A percentile compares a stretch with the other conserved stretches of the same genome.
phyloP scores from a whole-genome alignment of 2,113 vertebrate genomes.

The Callopanchax toddi region DNA sequence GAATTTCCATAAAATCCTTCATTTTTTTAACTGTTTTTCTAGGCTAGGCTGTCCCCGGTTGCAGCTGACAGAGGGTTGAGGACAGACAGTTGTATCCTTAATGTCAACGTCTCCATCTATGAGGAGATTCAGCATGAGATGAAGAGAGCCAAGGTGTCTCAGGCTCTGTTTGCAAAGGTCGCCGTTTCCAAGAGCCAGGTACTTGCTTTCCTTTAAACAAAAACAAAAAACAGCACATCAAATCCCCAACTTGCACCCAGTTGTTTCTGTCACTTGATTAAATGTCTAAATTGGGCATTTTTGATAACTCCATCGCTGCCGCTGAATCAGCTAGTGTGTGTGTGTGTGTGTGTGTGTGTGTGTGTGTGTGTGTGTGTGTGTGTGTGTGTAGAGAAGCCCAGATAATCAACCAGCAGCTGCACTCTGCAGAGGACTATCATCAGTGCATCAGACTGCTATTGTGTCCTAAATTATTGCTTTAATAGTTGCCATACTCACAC shows the following conservation, averaged over 20 bases:
- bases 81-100: conserved; percentile 69
- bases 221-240: conserved; percentile 4
- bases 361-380: conserved; percentile 50
- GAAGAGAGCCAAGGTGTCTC: conserved; percentile 78
- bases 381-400: conserved; percentile 56
- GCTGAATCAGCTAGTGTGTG: conserved; percentile 33
- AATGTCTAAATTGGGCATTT: conserved; percentile 37
- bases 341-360: conserved; percentile 24
- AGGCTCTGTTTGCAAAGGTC: conserved; percentile 75
- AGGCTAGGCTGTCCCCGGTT: conserved; percentile 73
- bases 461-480: conserved; percentile 74
- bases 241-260: conserved; percentile 10
- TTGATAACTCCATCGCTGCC: conserved; percentile 47
- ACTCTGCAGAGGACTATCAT: conserved; percentile 72
- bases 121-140: conserved; percentile 78
- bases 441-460: conserved; percentile 72
- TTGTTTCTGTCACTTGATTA: conserved; percentile 12
- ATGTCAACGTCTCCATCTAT: conserved; percentile 72
- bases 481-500: conserved; percentile 60
- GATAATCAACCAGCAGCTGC: conserved; percentile 73
- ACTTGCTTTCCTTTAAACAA: background rate
- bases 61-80: conserved; percentile 64
- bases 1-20: background rate
- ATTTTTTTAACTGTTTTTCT: background rate
- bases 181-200: conserved; percentile 78